Evolutionary conservation across 2,113 vertebrate genomes (phyloP), one percentile per base, ranked within the genome.

Genomic region (Lagopus leucura): DNA sequence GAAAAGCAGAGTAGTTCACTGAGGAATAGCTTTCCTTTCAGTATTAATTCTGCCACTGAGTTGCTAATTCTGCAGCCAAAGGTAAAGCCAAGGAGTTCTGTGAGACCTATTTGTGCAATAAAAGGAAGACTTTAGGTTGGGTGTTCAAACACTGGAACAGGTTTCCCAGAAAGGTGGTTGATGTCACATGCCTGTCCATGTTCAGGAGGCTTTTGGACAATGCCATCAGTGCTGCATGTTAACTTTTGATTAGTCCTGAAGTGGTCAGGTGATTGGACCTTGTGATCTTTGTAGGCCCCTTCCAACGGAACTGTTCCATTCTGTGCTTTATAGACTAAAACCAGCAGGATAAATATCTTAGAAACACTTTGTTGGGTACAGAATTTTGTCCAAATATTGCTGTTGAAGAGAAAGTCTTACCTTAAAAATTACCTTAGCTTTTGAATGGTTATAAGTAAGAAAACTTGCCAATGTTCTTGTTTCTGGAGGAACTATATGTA

Each of bases 41-140:
- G 40, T 60, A 38, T 43, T 55, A 43, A 32, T 11, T 69, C 42
- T 58, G 42, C 21, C 25, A 52, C 30, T 0, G 0, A 40, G 50
- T 4, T 79, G 48, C 67, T 82, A 11, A 32, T 70, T 63, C 40
- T 54, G 25, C 78, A 74, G 48, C 36, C 36, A 20, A 22, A 11
- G 47, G 25, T 74, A 73, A 74, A 63, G 50, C 55, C 7, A 0
- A 30, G 74, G 19, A 61, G 27, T 55, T 78, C 70, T 54, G 47
- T 3, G 30, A 38, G 21, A 38, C 4, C 13, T 88, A 6, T 30
- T 84, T 55, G 28, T 34, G 22, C 17, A 28, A 61, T 61, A 65
- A 52, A 42, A 25, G 42, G 22, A 78, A 40, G n/a, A 28, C 14
- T 69, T 69, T 43, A 83, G 50, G 25, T 7, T 64, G 61, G 18